A percentile compares a stretch with the other conserved stretches of the same genome.
Evolutionary conservation across 2,888 invertebrate genomes (phyloP).

Genomic region (Protodeltote pygarga): DNA sequence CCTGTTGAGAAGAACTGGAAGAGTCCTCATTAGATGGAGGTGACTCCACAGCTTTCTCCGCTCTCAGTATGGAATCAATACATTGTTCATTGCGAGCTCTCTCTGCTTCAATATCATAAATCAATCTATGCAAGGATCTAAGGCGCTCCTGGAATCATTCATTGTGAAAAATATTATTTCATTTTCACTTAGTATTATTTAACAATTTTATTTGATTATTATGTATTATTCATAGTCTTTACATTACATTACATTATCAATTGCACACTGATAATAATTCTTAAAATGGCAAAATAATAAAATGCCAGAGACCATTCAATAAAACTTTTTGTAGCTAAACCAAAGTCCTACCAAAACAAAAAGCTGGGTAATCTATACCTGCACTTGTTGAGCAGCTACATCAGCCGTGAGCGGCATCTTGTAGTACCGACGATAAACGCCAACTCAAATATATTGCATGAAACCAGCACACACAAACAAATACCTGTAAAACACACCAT

Average conservation of each 20-base stretch:
- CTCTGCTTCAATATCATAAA: slow-evolving; percentile 94
- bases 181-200: too few species aligned
- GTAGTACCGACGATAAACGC: slow-evolving; percentile 81
- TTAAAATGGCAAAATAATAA: too few species aligned
- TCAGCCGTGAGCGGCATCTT: slow-evolving; percentile 93
- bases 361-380: slow-evolving; percentile 56
- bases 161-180: too few species aligned
- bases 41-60: slow-evolving; percentile 85
- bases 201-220: too few species aligned
- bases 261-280: too few species aligned
- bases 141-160: slow-evolving; percentile 90
- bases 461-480: slow-evolving; percentile 82
- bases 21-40: slow-evolving; percentile 76
- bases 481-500: slow-evolving; percentile 56
- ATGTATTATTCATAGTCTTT: too few species aligned
- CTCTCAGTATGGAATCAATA: slow-evolving; percentile 91
- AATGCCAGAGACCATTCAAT: too few species aligned
- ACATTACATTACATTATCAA: too few species aligned
- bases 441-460: slow-evolving; percentile 82
- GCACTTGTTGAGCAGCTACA: slow-evolving; percentile 91
- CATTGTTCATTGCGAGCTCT: slow-evolving; percentile 93
- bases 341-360: not conserved
- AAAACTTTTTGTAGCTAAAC: too few species aligned
- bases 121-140: slow-evolving; percentile 90
- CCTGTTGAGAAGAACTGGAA: slow-evolving; percentile 79